Evolutionary conservation across 2,797 vertebrate genomes (phyloP), one percentile per base, ranked within the genome.

Genomic region (Pseudomugil tenellus): DNA sequence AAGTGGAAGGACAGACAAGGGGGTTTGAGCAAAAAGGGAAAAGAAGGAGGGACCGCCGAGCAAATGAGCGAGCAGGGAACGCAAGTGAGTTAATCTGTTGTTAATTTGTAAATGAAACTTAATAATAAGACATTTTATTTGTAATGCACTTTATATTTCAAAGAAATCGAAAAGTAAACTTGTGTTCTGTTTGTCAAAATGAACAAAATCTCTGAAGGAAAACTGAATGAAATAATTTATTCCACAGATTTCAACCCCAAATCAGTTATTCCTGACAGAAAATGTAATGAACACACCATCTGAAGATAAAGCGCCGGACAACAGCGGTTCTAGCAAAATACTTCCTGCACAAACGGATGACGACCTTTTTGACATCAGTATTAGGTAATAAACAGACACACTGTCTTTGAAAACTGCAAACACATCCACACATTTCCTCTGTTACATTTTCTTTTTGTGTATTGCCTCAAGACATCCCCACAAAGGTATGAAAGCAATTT

Each of bases 1-100:
- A 87, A 39, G 56, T 92, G 84, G 86, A 83, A 51, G 57, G 91
- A 90, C 23, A 91, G 83, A 63, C 67, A 65, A 1, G 84, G 73
- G 23, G 80, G 69, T 48, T 65, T 66, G 26, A 63, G 72, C 46
- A 89, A 79, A 49, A 88, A 78, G 32, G 74, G 32, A 6, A 84
- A 58, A 8, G 71, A 54, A 16, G 70, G 23, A 41, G 39, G 19
- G 6, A 76, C 37, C 5, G 63, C 66, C 2, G 55, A 73, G 11
- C 51, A 63, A 5, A 77, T 49, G 54, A 32, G 12, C 6, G 67
- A 46, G 0, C 60, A 78, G 52, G 48, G 21, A 67, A 55, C 43
- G 52, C 56, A 77, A 48, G 78, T 92, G 64, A 84, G 84, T 90
- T 21, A 34, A 41, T n/a, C n/a, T n/a, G n/a, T n/a, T n/a, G n/a